phyloP scores from a whole-genome alignment of 2,113 vertebrate species.

The Vulpes vulpes region DNA sequence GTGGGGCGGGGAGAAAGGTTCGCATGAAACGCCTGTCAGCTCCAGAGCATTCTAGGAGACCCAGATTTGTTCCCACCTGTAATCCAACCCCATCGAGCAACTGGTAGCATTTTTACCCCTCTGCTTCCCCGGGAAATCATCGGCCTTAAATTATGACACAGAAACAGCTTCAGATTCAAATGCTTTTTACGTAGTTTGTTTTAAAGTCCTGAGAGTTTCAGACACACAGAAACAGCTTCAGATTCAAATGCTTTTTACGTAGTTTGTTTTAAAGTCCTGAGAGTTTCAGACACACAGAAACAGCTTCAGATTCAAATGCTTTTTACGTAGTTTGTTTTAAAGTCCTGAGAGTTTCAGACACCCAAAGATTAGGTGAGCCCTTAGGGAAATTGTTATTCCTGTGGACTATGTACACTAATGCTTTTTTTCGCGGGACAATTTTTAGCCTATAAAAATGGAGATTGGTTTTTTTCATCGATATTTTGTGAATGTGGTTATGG shows the following conservation, averaged over 20 bases:
- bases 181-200: background rate
- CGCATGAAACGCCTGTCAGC: background rate
- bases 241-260: too few relatives aligned
- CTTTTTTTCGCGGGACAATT: background rate
- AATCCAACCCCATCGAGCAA: background rate
- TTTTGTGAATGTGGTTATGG: background rate
- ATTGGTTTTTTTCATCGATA: background rate
- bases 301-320: too few relatives aligned
- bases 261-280: too few relatives aligned
- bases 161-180: background rate
- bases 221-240: background rate
- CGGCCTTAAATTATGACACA: background rate
- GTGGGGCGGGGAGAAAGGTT: background rate
- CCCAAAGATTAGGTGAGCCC: background rate
- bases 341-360: background rate
- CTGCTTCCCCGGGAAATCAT: background rate
- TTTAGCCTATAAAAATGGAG: background rate
- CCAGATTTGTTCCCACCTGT: background rate
- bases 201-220: background rate
- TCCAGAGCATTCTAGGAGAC: background rate
- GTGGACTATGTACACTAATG: background rate
- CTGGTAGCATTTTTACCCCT: background rate
- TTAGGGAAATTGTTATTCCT: background rate
- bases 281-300: background rate
- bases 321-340: too few relatives aligned